Conservation (phyloP, 1,140 invertebrate genomes). For the Lethrus apterus region DNA sequence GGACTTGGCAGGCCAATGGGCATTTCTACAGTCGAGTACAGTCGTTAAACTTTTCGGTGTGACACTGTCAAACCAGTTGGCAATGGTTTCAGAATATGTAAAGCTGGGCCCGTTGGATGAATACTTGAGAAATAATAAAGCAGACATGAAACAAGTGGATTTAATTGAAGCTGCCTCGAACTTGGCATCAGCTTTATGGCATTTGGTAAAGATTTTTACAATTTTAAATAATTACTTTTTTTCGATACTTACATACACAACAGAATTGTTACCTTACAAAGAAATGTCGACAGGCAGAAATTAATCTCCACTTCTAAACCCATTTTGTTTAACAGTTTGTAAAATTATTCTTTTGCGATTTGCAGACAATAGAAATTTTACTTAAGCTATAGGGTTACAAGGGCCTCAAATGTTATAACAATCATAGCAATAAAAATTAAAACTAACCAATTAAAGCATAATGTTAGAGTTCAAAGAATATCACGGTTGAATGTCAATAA, state of each 20-base stretch:
- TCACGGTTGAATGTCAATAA: too few relatives aligned
- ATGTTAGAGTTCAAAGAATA: too few relatives aligned
- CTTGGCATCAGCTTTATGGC: slow-evolving; percentile 72
- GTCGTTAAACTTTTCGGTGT: slow-evolving; percentile 71
- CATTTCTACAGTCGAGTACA: slow-evolving; percentile 62
- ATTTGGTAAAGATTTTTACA: slow-evolving; percentile 58
- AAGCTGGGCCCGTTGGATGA: slow-evolving; percentile 67
- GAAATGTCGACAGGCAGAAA: too few relatives aligned
- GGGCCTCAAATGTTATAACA: too few relatives aligned
- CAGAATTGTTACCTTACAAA: too few relatives aligned
- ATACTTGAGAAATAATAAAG: slow-evolving; percentile 54
- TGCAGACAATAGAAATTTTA: too few relatives aligned
- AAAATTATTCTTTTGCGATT: too few relatives aligned
- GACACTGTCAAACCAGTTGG: slow-evolving; percentile 60
- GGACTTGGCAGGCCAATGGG: slow-evolving; percentile 65
- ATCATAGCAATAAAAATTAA: not conserved
- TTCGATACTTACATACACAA: too few relatives aligned
- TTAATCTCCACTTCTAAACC: too few relatives aligned
- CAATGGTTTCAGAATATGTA: slow-evolving; percentile 74
- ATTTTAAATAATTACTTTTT: slow-evolving; percentile 19
- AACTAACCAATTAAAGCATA: not conserved
- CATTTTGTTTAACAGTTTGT: too few relatives aligned
- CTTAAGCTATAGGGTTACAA: too few relatives aligned
- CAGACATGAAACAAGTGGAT: slow-evolving; percentile 57
- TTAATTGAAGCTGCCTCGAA: slow-evolving; percentile 70